Evolutionary conservation across 2,888 invertebrate genomes (phyloP).

Genomic region (Tachystola acroxantha): DNA sequence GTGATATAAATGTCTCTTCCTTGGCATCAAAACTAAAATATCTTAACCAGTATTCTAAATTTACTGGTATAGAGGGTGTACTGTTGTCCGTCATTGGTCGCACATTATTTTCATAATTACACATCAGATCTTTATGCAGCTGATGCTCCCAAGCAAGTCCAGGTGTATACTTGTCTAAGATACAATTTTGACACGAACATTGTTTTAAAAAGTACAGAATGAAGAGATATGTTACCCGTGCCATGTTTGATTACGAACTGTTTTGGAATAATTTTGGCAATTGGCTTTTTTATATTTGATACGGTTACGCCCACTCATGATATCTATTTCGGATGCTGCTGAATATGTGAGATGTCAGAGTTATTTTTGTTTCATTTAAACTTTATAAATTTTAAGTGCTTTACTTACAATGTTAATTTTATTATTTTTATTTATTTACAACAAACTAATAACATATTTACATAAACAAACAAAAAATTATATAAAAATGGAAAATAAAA

Average conservation of each 20-base stretch:
- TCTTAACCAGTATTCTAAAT: slow-evolving; percentile 28
- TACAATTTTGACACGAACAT: background rate
- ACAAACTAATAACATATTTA: too few species aligned
- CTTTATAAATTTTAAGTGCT: too few species aligned
- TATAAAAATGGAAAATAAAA: too few species aligned
- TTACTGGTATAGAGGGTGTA: slow-evolving; percentile 15
- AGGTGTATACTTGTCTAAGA: background rate
- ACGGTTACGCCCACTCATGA: background rate
- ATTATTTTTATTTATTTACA: too few species aligned
- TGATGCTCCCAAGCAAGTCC: slow-evolving; percentile 20
- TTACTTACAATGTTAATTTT: too few species aligned
- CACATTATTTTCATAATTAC: background rate
- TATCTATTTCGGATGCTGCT: too few species aligned
- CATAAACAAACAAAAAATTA: too few species aligned
- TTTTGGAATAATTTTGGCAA: background rate
- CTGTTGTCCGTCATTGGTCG: slow-evolving; percentile 5
- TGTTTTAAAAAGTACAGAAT: background rate
- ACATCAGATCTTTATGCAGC: slow-evolving; percentile 17
- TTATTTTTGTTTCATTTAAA: too few species aligned
- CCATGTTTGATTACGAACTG: background rate
- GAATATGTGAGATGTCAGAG: too few species aligned
- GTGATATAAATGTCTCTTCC: slow-evolving; percentile 23
- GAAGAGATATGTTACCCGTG: background rate
- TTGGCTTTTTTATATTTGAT: background rate
- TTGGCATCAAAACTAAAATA: slow-evolving; percentile 27